Evolutionary conservation across 2,888 invertebrate genomes (phyloP).

Genomic region (Euproctis similis): DNA sequence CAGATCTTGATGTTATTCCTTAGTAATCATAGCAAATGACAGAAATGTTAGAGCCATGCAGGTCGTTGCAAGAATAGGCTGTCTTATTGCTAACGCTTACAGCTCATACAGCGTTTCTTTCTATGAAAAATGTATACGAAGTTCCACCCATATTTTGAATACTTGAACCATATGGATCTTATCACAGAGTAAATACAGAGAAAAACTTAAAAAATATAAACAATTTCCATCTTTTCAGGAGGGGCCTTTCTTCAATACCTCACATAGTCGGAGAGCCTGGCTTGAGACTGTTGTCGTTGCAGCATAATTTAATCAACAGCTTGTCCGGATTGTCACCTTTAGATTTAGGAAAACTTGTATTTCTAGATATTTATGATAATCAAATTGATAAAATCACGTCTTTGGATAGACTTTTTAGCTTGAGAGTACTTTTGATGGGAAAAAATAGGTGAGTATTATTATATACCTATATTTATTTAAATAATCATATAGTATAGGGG

Average conservation of each 20-base stretch:
- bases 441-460: constrained; percentile 84
- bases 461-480: background rate
- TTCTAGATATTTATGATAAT: constrained; percentile 95
- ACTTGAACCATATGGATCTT: no score
- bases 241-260: constrained; percentile 89
- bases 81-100: no score
- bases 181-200: no score
- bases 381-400: constrained; percentile 91
- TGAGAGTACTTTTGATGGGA: constrained; percentile 91
- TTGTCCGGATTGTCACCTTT: constrained; percentile 77
- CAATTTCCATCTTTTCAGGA: constrained; percentile 59
- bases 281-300: constrained; percentile 89
- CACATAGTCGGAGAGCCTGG: constrained; percentile 87
- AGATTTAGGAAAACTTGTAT: constrained; percentile 85
- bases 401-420: constrained; percentile 83
- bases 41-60: no score
- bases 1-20: no score
- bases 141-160: no score
- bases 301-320: constrained; percentile 91
- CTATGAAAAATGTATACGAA: no score
- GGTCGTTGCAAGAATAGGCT: no score
- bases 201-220: no score
- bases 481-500: no score
- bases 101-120: no score
- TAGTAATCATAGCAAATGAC: no score